A percentile compares a stretch with the other conserved stretches of the same genome.
Evolutionary conservation across 2,888 invertebrate species (phyloP).

Genomic region (Nesidiocoris tenuis): DNA sequence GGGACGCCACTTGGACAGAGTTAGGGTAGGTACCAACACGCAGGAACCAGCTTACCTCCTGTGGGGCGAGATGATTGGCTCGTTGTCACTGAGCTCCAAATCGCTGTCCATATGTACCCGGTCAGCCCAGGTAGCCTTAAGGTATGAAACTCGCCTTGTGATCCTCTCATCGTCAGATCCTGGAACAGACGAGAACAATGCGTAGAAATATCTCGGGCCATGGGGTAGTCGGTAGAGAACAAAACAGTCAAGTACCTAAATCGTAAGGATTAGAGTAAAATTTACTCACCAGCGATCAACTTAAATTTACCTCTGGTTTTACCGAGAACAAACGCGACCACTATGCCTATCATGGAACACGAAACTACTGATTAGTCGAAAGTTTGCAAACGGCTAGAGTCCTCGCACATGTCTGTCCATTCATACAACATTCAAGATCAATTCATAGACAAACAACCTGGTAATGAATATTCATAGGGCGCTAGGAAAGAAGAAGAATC

Average conservation of each 20-base stretch:
- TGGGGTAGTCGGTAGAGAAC: too few relatives aligned
- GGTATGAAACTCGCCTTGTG: constrained; percentile 87
- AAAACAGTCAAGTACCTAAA: too few relatives aligned
- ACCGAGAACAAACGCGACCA: neutral
- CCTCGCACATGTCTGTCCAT: neutral
- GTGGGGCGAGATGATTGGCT: constrained; percentile 57
- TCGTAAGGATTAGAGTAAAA: too few relatives aligned
- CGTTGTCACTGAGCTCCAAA: constrained; percentile 62
- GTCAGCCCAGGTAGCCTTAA: constrained; percentile 87
- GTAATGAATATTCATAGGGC: neutral
- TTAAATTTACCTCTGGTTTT: neutral
- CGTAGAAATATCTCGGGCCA: too few relatives aligned
- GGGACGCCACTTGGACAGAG: too few relatives aligned
- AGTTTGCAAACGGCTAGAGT: too few relatives aligned
- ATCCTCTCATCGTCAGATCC: constrained; percentile 77
- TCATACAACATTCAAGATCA: neutral
- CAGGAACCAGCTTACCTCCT: constrained; percentile 38
- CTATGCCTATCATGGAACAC: neutral
- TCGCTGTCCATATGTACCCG: constrained; percentile 72
- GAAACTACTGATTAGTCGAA: too few relatives aligned
- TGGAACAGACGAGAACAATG: constrained; percentile 56
- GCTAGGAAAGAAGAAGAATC: too few relatives aligned
- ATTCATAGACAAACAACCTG: neutral
- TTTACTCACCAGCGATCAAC: neutral
- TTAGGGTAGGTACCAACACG: too few relatives aligned